A percentile compares a stretch with the other conserved stretches of the same genome.
Evolutionary conservation across 2,888 invertebrate genomes (phyloP).

Genomic region (Eupelmus urozonus): DNA sequence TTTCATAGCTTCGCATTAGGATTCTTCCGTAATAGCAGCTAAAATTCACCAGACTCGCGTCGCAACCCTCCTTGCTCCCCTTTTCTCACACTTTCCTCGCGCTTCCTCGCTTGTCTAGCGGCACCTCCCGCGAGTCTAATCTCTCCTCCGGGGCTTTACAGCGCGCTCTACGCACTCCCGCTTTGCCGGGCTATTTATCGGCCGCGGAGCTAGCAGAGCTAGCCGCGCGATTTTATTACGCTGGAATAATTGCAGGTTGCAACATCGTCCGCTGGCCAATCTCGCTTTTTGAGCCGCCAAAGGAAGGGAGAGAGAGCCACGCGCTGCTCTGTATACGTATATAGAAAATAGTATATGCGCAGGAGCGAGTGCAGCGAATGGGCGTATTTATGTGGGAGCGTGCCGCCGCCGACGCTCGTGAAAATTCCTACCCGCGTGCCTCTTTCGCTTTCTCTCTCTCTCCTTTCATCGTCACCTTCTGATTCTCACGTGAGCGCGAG

Average conservation of each 20-base stretch:
- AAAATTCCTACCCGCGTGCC: conserved; percentile 61
- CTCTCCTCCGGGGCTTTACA: conserved; percentile 64
- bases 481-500: conserved; percentile 54
- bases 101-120: conserved; percentile 57
- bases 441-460: conserved; percentile 22
- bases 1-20: too few species aligned
- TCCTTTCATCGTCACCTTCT: conserved; percentile 52
- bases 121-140: conserved; percentile 66
- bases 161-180: conserved; percentile 68
- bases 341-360: conserved; percentile 67
- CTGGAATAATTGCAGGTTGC: conserved; percentile 65
- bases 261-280: conserved; percentile 50
- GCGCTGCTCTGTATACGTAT: conserved; percentile 58
- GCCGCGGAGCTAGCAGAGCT: conserved; percentile 48
- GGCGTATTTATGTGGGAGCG: conserved; percentile 64
- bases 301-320: conserved; percentile 34
- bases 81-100: conserved; percentile 15
- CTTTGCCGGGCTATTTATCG: conserved; percentile 65
- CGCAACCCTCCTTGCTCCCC: neutral
- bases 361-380: conserved; percentile 59
- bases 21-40: conserved; percentile 2
- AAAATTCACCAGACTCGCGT: neutral
- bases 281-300: conserved; percentile 46
- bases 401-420: conserved; percentile 60
- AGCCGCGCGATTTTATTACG: conserved; percentile 65